Evolutionary conservation across 2,888 invertebrate species (phyloP), one percentile per base, ranked within the genome.

Genomic region (Oxycera nigricornis): DNA sequence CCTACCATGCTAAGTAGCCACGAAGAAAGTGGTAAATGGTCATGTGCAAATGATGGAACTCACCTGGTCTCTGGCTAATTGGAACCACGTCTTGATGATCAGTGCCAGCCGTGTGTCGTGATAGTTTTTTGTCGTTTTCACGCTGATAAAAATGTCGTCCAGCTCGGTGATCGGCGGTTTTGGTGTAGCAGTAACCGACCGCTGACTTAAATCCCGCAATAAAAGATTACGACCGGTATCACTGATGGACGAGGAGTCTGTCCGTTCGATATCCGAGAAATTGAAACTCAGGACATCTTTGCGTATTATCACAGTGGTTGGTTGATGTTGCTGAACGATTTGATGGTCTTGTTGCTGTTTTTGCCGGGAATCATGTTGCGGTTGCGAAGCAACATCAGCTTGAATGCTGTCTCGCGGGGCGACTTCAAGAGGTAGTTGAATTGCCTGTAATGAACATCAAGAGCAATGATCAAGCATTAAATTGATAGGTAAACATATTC

Each of bases 81-180:
- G 93, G 85, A 96, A 96, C 98, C 98, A 98, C 76, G 98, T 98
- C 86, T 93, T 92, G 84, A 97, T 88, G 82, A 98, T 93, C 78
- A 95, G 89, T 73, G 93, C 92, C 82, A 98, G 86, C 80, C 98
- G 90, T 70, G 91, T 90, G 78, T 90, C 87, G 84, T 97, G 96
- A 87, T 94, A 96, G 86, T 91, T 91, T 84, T 91, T 91, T 74
- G 97, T 94, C 77, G 97, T 97, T 88, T 98, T 98, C 73, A 98
- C 96, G 87, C 95, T 95, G 85, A 97, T 94, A 86, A 96, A 97
- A 82, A 97, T 89, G 87, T 97, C 96, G 86, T 93, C 90, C 80
- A 95, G 87, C 79, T 89, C 90, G 78, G 93, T 91, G 78, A 90
- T 89, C 76, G 89, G 89, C 75, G 90, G 89, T 79, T 88, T 85